Base-by-base conservation (phyloP, 2,113 vertebrate species). In the Ariopsis seemanni region DNA sequence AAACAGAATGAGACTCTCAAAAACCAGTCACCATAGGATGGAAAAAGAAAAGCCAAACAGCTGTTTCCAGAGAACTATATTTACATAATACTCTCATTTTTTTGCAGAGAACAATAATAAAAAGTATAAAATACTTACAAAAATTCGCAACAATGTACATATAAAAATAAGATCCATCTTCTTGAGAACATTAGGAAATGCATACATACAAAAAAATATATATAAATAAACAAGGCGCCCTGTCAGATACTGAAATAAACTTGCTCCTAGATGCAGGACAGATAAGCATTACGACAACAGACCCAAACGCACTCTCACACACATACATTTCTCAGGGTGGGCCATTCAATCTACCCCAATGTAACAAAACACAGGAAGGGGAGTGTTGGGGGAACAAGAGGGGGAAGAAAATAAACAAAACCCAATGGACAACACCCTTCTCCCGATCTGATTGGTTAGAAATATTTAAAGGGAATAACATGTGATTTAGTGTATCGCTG, bases 81-180 rank as follows among this genome's bases (percentile, higher is more conserved):
- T 96, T 95, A 95, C 95, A 95, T 93, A 94, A 96, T 94, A 95
- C 93, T 95, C 93, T 95, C 94, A 91, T 94, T 95, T 86, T 94
- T 95, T 81, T 82, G 57, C 94, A 95, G 92, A 94, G 92, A 95
- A 94, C 93, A 92, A 93, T 95, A 95, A 94, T 94, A 95, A 95
- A 90, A 95, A 94, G 95, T 96, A 95, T 91, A 96, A 96, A 96
- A 95, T 95, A 95, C 94, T 95, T 95, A 95, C 93, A 96, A 95
- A 95, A 91, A 82, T 93, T 89, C 72, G 92, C 90, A 91, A 93
- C 92, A 93, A 95, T 95, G 89, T 92, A 92, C 92, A 95, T 96
- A 96, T 95, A 95, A 96, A 96, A 96, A 96, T 95, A 95, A 95
- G 93, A 91, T 95, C 94, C 94, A 94, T 95, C 93, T 93, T 94